Conservation (phyloP, 2,797 vertebrate species). For the Apodemus agrarius region DNA sequence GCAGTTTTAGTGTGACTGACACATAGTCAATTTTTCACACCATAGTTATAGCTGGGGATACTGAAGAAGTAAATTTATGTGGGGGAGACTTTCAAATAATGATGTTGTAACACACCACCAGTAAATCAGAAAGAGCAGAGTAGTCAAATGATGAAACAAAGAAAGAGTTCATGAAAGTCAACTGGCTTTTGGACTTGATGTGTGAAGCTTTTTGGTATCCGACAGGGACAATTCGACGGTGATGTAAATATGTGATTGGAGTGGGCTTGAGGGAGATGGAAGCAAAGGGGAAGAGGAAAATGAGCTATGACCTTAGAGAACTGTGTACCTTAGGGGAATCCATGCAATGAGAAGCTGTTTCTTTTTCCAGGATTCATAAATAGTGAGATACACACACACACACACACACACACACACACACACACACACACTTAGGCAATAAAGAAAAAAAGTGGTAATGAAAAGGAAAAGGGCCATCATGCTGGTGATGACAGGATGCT, state of each 20-base stretch:
- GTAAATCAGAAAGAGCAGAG: background rate
- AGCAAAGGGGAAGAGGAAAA: background rate
- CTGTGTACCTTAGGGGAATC: too few species aligned
- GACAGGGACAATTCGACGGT: background rate
- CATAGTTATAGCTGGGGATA: background rate
- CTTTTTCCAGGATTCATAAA: background rate
- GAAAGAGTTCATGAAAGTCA: background rate
- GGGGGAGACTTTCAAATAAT: background rate
- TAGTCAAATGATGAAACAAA: background rate
- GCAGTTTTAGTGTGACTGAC: background rate
- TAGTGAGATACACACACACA: too few species aligned
- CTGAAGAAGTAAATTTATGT: background rate
- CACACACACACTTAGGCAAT: background rate
- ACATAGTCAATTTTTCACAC: background rate
- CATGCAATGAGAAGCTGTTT: background rate
- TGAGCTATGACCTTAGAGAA: background rate
- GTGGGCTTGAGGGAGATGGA: background rate
- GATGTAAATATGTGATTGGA: background rate
- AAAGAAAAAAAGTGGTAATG: background rate
- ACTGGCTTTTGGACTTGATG: background rate
- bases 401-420: rapidly evolving
- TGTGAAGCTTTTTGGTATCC: background rate
- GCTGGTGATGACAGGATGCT: background rate
- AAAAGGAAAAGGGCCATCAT: background rate
- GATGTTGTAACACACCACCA: background rate